A percentile compares a stretch with the other conserved stretches of the same genome.
Evolutionary conservation across 2,797 vertebrate species (phyloP).

Genomic region (Fringilla coelebs): DNA sequence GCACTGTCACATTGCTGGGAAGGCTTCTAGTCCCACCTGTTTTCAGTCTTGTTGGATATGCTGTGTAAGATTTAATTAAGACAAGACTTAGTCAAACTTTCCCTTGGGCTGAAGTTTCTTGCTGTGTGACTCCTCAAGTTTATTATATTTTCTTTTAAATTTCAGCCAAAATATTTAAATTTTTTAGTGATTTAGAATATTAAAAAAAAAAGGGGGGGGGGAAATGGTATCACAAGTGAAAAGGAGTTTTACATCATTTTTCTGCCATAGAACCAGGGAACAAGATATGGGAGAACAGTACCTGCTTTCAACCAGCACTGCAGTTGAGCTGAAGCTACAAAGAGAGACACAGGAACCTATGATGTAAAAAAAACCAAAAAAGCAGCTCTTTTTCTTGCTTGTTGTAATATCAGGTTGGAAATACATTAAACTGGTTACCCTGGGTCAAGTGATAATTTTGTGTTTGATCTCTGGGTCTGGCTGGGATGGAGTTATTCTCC

Average conservation of each 20-base stretch:
- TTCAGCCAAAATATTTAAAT: neutral
- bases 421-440: neutral
- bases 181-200: neutral
- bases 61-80: neutral
- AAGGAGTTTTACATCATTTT: neutral
- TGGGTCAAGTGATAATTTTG: neutral
- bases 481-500: neutral
- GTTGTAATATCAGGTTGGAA: neutral
- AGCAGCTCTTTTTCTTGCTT: neutral
- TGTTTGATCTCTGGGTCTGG: neutral
- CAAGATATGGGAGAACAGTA: neutral
- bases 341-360: neutral
- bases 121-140: neutral
- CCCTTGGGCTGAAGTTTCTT: neutral
- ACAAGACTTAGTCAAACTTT: neutral
- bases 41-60: neutral
- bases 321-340: neutral
- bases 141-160: neutral
- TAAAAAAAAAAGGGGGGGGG: rapidly evolving
- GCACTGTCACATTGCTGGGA: neutral
- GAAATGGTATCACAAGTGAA: rapidly evolving
- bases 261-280: neutral
- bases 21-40: constrained; percentile 12
- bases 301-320: neutral
- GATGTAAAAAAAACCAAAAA: neutral